Evolutionary conservation across 2,888 invertebrate genomes (phyloP).

Genomic region (Ornithoptera priamus): DNA sequence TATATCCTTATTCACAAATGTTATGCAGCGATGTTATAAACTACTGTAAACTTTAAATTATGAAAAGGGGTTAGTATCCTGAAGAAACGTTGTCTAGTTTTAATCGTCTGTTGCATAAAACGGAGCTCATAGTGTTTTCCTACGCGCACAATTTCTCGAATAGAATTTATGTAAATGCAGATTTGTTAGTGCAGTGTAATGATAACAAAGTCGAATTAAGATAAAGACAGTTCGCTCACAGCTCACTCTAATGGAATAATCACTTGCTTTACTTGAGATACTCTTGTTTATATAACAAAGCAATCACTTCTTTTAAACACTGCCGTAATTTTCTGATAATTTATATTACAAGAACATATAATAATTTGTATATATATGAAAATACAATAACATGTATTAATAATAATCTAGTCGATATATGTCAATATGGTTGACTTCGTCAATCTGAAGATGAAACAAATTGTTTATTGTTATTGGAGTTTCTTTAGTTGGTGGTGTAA

Average conservation of each 20-base stretch:
- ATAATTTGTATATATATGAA: too few species aligned
- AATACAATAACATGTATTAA: too few species aligned
- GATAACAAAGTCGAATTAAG: conserved; percentile 61
- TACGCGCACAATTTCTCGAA: conserved; percentile 71
- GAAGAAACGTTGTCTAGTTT: not conserved
- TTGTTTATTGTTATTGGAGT: too few species aligned
- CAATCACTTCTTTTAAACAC: not conserved
- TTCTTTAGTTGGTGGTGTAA: too few species aligned
- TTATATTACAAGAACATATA: too few species aligned
- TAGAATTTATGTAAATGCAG: conserved; percentile 71
- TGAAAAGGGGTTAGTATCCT: not conserved
- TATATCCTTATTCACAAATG: not conserved
- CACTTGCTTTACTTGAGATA: conserved; percentile 61
- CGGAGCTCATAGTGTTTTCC: conserved; percentile 45
- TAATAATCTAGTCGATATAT: too few species aligned
- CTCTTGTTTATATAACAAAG: conserved; percentile 38
- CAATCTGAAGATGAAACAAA: too few species aligned
- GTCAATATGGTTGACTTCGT: too few species aligned
- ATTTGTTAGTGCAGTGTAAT: conserved; percentile 65
- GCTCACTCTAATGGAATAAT: conserved; percentile 37
- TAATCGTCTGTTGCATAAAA: conserved; percentile 9
- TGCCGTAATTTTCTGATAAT: too few species aligned
- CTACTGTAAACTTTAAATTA: not conserved
- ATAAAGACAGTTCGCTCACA: conserved; percentile 55
- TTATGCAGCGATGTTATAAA: not conserved